Percentiles rank a stretch among this genome's conserved stretches.
Conservation (phyloP, 2,797 vertebrate genomes). For the Eptatretus atami region DNA sequence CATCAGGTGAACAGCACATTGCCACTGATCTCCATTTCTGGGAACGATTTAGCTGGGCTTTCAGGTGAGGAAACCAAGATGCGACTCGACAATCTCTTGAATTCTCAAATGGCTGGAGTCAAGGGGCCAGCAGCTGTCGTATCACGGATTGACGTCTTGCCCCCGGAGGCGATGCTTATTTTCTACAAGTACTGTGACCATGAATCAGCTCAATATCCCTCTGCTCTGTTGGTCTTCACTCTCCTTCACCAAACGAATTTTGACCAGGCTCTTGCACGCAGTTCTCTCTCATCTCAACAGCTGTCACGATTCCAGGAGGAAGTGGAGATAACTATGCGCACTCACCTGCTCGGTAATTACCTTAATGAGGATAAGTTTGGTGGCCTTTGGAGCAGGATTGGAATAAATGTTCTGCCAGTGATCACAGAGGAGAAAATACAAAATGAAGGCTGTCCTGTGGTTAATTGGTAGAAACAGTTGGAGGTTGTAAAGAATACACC, state of each 20-base stretch:
- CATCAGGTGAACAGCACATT: no score
- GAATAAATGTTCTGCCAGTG: not conserved
- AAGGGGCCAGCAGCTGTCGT: not conserved
- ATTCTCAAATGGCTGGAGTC: not conserved
- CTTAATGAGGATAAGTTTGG: not conserved
- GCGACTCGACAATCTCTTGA: not conserved
- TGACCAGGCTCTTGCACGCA: no score
- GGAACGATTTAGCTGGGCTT: not conserved
- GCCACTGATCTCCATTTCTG: no score
- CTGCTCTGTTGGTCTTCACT: not conserved
- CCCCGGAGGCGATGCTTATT: not conserved
- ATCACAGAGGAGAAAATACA: not conserved
- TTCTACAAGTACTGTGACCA: constrained; percentile 3
- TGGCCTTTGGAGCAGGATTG: constrained; percentile 1
- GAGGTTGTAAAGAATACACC: no score
- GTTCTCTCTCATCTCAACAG: no score
- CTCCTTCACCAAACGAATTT: not conserved
- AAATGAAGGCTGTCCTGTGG: no score
- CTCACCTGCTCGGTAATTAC: not conserved
- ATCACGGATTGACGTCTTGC: not conserved
- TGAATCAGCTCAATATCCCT: not conserved
- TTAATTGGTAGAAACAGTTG: no score
- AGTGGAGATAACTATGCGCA: not conserved
- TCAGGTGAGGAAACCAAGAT: constrained; percentile 1
- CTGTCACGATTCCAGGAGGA: not conserved